phyloP scores from a whole-genome alignment of 2,113 vertebrate species.

The Nycticorax nycticorax region DNA sequence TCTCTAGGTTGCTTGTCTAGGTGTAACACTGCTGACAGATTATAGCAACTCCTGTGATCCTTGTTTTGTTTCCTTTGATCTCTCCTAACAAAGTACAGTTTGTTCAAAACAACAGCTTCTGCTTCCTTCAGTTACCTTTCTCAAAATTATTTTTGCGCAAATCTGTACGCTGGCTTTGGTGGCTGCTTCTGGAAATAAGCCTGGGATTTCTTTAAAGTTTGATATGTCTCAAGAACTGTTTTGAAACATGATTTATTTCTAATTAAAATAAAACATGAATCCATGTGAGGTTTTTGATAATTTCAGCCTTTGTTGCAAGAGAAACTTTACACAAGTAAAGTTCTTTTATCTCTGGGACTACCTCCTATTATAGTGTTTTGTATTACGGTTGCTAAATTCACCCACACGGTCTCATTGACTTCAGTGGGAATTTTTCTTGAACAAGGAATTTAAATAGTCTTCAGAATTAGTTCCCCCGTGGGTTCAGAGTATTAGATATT shows the following conservation, averaged over 20 bases:
- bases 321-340: neutral
- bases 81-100: neutral
- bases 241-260: neutral
- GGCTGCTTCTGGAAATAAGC: neutral
- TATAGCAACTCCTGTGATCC: neutral
- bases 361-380: neutral
- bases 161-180: neutral
- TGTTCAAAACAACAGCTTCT: neutral
- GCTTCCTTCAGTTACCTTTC: neutral
- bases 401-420: neutral
- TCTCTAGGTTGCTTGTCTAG: neutral
- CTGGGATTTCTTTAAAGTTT: neutral
- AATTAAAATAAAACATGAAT: neutral
- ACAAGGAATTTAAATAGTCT: conserved; percentile 11
- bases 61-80: neutral
- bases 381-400: neutral
- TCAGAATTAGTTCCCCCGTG: neutral
- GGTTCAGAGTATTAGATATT: neutral
- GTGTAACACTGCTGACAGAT: neutral
- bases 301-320: neutral
- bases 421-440: neutral
- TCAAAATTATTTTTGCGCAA: neutral
- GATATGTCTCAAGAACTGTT: neutral
- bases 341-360: neutral
- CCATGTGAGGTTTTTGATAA: neutral